Conservation (phyloP, 2,113 vertebrate genomes). For the pig (Sus scrofa) region DNA sequence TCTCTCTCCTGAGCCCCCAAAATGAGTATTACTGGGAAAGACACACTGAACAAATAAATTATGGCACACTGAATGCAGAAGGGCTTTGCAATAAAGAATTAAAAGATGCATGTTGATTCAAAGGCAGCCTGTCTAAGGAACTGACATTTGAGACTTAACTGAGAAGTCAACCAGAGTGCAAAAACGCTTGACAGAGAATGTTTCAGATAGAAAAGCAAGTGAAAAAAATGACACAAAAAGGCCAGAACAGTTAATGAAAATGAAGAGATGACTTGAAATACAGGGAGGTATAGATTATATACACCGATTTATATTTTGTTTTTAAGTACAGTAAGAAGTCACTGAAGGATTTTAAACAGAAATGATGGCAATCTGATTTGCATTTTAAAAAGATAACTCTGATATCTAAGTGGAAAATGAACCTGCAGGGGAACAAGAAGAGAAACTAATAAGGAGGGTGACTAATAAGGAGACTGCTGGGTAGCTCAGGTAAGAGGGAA, state of each 20-base stretch:
- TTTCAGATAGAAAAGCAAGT: not conserved
- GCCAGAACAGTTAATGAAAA: not conserved
- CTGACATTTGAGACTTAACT: not conserved
- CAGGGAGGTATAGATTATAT: not conserved
- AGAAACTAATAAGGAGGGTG: not conserved
- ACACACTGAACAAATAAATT: not conserved
- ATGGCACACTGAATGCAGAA: not conserved
- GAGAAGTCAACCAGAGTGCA: not conserved
- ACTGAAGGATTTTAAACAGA: not conserved
- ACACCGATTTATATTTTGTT: not conserved
- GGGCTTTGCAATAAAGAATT: conserved; percentile 30
- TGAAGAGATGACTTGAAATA: not conserved
- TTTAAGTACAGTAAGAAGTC: conserved; percentile 35
- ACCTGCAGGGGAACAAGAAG: not conserved
- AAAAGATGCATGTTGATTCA: not conserved
- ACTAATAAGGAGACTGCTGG: not conserved
- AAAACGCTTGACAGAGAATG: not conserved
- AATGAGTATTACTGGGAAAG: not conserved
- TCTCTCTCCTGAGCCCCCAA: not conserved
- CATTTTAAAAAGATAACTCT: not conserved
- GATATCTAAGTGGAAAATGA: not conserved
- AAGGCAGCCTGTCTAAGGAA: not conserved
- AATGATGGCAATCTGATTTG: not conserved
- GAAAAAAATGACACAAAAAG: not conserved
- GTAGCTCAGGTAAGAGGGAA: not conserved